Conservation (phyloP, 1,140 invertebrate genomes). For the Euborellia annulipes region DNA sequence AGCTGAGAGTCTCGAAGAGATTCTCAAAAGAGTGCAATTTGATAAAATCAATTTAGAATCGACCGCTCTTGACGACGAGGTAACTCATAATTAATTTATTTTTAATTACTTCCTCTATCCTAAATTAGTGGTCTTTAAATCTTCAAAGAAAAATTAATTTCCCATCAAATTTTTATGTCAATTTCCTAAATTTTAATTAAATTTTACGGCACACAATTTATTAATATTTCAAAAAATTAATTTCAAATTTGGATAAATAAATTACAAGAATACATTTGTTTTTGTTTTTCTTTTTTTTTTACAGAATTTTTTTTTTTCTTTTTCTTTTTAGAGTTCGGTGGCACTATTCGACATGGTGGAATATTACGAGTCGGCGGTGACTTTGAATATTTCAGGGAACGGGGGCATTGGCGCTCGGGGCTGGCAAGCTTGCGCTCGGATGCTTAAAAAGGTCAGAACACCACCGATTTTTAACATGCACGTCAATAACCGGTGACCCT, state of each 20-base stretch:
- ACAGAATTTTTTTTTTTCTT: conserved; percentile 17
- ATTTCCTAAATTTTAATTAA: too few relatives aligned
- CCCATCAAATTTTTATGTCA: conserved; percentile 10
- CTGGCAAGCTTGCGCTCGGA: conserved; percentile 63
- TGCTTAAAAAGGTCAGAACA: conserved; percentile 54
- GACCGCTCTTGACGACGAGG: conserved; percentile 53
- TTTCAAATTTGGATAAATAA: too few relatives aligned
- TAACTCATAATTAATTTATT: conserved; percentile 18
- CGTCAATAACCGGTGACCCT: too few relatives aligned
- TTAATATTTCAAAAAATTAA: too few relatives aligned
- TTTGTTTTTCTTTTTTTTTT: too few relatives aligned
- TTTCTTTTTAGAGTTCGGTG: conserved; percentile 32
- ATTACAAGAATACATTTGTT: too few relatives aligned
- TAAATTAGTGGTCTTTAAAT: conserved; percentile 10
- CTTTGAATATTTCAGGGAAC: conserved; percentile 63
- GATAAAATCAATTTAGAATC: conserved; percentile 47
- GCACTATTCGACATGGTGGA: conserved; percentile 83
- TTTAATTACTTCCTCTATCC: neutral
- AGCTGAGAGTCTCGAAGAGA: conserved; percentile 58
- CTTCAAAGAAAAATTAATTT: conserved; percentile 10
- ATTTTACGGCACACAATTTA: too few relatives aligned
- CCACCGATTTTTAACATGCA: conserved; percentile 3
- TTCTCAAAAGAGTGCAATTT: conserved; percentile 59
- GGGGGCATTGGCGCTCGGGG: conserved; percentile 52
- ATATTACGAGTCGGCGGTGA: conserved; percentile 69